Evolutionary conservation across 2,797 vertebrate genomes (phyloP).

Genomic region (Sitta carolinensis): DNA sequence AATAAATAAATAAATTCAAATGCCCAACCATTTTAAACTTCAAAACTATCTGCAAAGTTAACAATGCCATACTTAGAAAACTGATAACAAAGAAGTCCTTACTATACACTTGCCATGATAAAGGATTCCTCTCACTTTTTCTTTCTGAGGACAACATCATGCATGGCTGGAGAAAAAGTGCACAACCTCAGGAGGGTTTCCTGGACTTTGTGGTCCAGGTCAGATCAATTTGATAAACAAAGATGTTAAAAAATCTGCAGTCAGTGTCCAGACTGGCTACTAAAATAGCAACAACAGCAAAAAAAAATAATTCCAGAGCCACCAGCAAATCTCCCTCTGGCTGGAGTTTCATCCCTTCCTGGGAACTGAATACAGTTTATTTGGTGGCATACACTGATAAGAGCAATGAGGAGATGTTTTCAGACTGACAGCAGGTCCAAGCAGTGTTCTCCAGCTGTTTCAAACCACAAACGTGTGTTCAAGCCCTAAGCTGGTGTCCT

Average conservation of each 20-base stretch:
- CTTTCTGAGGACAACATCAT: background rate
- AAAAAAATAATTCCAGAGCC: background rate
- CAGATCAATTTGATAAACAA: background rate
- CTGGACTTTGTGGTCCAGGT: background rate
- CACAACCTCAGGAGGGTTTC: background rate
- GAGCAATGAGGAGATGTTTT: background rate
- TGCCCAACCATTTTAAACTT: background rate
- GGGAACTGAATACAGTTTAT: background rate
- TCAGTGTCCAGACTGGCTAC: background rate
- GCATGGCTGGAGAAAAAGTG: background rate
- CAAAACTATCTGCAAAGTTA: conserved; percentile 13
- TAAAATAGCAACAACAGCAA: background rate
- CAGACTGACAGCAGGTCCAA: background rate
- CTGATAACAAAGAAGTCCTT: background rate
- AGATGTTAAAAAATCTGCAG: background rate
- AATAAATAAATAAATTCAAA: conserved; percentile 35
- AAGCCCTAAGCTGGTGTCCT: background rate
- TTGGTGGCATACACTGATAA: background rate
- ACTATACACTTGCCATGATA: background rate
- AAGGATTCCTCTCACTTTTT: background rate
- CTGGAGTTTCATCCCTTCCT: background rate
- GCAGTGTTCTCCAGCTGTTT: background rate
- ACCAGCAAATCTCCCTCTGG: background rate
- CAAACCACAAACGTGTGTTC: accelerated
- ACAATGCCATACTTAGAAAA: background rate